phyloP scores from a whole-genome alignment of 2,888 invertebrate species.

The Mythimna pallens region DNA sequence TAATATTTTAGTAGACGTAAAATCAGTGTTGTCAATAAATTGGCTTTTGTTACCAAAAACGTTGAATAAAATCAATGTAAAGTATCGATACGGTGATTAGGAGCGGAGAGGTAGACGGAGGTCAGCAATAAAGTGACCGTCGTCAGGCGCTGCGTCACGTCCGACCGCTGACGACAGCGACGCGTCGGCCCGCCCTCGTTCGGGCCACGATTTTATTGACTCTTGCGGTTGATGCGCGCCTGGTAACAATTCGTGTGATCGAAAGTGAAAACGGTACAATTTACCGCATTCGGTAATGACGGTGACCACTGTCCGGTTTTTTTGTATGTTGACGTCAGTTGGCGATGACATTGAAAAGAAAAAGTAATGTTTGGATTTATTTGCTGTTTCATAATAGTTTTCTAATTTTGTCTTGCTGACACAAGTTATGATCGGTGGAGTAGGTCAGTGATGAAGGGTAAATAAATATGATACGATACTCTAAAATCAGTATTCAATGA shows the following conservation, averaged over 20 bases:
- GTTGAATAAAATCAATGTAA: conserved; percentile 74
- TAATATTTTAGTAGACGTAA: conserved; percentile 8
- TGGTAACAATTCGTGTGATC: conserved; percentile 84
- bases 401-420: background rate
- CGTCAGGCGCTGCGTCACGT: conserved; percentile 88
- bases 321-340: conserved; percentile 33
- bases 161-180: conserved; percentile 76
- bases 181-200: conserved; percentile 77
- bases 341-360: conserved; percentile 35
- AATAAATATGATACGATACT: background rate
- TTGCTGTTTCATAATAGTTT: conserved; percentile 20
- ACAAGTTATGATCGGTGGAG: background rate
- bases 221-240: conserved; percentile 86
- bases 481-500: background rate
- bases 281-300: conserved; percentile 60
- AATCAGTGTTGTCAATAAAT: conserved; percentile 43
- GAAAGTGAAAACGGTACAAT: conserved; percentile 84
- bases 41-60: conserved; percentile 64
- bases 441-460: conserved; percentile 14
- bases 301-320: conserved; percentile 47
- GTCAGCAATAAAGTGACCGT: conserved; percentile 90
- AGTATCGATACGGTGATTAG: conserved; percentile 83
- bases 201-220: conserved; percentile 86
- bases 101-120: conserved; percentile 86
- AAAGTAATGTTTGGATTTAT: conserved; percentile 29